Evolutionary conservation across 2,113 vertebrate genomes (phyloP), one percentile per base, ranked within the genome.

Genomic region (Brachypteracias leptosomus): DNA sequence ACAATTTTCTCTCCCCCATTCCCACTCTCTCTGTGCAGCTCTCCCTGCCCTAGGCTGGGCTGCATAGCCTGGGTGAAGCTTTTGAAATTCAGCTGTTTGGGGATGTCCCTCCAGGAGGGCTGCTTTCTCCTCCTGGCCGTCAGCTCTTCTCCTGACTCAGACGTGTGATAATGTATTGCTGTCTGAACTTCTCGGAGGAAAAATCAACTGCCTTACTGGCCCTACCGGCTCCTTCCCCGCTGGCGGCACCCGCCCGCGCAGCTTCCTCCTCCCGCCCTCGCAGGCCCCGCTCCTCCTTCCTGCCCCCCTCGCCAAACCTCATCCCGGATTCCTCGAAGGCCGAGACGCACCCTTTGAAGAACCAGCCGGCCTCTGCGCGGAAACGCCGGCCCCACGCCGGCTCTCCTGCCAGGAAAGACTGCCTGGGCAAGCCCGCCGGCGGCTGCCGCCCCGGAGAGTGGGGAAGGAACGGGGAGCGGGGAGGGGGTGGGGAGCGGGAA

Each of bases 141-240:
- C 75, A 49, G 13, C 55, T 47, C 38, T 36, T 10, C 38, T 49
- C 5, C 51, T 10, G n/a, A 17, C 11, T 29, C 66, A 51, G 78
- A 61, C 52, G 26, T 14, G 17, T 1, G 9, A 10, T 15, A 33
- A 31, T 6, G 8, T 14, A 11, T 19, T 86, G 59, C 3, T 38
- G 46, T 12, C 42, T 31, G 10, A 74, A 71, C 59, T 51, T 58
- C 33, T 28, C 3, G 19, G 46, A 24, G 15, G 22, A 85, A 80
- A 70, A 33, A 4, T n/a, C 0, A 0, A 1, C 16, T 52, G 19
- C 3, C 6, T 3, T 42, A 16, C 26, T 9, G 26, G 8, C 18
- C 14, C 18, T 22, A 5, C 36, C 20, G 35, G 9, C 31, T 65
- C 31, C 11, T 73, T n/a, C 35, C 33, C 24, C 2, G 4, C 12